Evolutionary conservation across 2,797 vertebrate species (phyloP).

Genomic region (Acanthurus lineatus): DNA sequence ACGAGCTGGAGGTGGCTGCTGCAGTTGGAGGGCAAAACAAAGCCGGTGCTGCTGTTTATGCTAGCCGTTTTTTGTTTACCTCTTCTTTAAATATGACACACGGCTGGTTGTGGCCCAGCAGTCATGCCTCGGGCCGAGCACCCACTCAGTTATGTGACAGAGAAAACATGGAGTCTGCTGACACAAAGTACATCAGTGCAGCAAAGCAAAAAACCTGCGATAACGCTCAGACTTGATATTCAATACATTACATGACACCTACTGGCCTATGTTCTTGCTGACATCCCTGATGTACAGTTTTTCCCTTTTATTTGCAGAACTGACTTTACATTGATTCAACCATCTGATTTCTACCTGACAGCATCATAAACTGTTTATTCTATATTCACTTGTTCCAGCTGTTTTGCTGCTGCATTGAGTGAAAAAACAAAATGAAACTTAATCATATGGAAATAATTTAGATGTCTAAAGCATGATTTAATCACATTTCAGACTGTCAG

Average conservation of each 20-base stretch:
- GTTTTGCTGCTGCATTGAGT: background rate
- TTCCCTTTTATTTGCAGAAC: background rate
- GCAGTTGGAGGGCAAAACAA: slow-evolving; percentile 79
- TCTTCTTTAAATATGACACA: slow-evolving; percentile 71
- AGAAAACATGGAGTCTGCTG: slow-evolving; percentile 33
- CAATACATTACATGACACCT: background rate
- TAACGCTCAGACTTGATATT: background rate
- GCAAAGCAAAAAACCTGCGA: background rate
- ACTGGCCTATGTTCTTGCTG: too few species aligned
- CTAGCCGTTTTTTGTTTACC: slow-evolving; percentile 61
- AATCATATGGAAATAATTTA: background rate
- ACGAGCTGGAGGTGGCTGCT: slow-evolving; percentile 59
- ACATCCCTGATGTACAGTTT: background rate
- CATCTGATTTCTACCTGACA: background rate
- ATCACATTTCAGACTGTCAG: too few species aligned
- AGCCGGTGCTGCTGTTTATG: slow-evolving; percentile 59
- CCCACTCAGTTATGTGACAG: slow-evolving; percentile 51
- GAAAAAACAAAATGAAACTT: background rate
- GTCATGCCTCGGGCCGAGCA: slow-evolving; percentile 57
- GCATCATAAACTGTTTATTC: background rate
- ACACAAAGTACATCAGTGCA: slow-evolving; percentile 10
- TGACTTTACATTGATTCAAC: background rate
- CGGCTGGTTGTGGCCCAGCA: slow-evolving; percentile 61
- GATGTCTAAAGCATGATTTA: background rate
- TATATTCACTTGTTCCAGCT: background rate